phyloP scores from a whole-genome alignment of 2,888 invertebrate genomes.

The Xestobium rufovillosum region DNA sequence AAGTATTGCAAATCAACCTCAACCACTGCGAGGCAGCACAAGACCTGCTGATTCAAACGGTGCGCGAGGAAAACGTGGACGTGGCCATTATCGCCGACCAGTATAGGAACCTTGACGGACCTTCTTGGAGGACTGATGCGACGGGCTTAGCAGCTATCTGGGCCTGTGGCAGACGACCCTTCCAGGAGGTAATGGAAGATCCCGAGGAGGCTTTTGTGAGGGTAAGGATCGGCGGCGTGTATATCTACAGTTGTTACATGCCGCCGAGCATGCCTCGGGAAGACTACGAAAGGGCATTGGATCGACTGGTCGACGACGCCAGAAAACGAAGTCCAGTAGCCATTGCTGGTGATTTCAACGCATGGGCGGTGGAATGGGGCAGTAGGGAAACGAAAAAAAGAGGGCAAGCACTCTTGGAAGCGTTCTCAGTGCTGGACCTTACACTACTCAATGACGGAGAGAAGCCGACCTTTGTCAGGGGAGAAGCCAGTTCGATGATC shows the following conservation, averaged over 20 bases:
- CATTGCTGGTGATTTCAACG: slow-evolving; percentile 20
- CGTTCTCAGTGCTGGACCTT: slow-evolving; percentile 15
- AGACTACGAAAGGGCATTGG: slow-evolving; percentile 13
- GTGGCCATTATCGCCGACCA: slow-evolving; percentile 17
- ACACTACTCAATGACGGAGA: slow-evolving; percentile 16
- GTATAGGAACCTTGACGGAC: slow-evolving; percentile 16
- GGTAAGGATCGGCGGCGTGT: slow-evolving; percentile 13
- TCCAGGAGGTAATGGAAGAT: slow-evolving; percentile 7
- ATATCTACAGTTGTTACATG: slow-evolving; percentile 20
- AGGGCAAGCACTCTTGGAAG: slow-evolving; percentile 17
- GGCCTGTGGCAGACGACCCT: slow-evolving; percentile 6
- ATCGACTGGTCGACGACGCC: slow-evolving; percentile 16
- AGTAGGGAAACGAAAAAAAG: slow-evolving; percentile 19
- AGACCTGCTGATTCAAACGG: no score
- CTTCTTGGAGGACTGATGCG: slow-evolving; percentile 13
- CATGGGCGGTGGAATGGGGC: slow-evolving; percentile 22
- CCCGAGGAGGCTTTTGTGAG: slow-evolving; percentile 13
- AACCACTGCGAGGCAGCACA: no score
- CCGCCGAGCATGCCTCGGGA: slow-evolving; percentile 13
- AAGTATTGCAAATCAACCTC: no score
- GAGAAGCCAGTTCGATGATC: slow-evolving; percentile 21
- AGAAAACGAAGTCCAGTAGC: slow-evolving; percentile 12
- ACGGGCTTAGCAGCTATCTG: slow-evolving; percentile 14
- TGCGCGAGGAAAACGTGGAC: slow-evolving; percentile 12
- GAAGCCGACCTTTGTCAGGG: slow-evolving; percentile 20